Percentiles rank a stretch among this genome's conserved stretches.
phyloP scores from a whole-genome alignment of 2,797 vertebrate genomes.

The Geotria australis region DNA sequence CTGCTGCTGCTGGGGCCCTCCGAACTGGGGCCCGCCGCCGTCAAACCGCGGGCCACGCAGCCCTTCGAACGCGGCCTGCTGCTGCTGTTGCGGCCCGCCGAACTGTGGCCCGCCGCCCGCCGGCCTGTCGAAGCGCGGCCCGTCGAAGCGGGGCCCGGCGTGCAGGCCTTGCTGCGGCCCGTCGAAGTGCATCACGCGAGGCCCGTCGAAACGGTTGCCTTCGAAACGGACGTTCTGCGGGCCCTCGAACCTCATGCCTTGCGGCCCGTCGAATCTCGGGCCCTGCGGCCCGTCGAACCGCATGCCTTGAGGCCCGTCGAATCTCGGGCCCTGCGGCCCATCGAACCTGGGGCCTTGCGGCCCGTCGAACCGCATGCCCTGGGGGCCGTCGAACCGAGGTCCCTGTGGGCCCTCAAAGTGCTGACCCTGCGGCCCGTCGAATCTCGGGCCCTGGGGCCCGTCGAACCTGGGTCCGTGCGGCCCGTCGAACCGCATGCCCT shows the following conservation, averaged over 20 bases:
- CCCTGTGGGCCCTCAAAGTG: slow-evolving; percentile 30
- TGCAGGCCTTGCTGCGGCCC: too few relatives aligned
- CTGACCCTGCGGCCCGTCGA: slow-evolving; percentile 20
- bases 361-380: slow-evolving; percentile 26
- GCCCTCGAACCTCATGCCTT: slow-evolving; percentile 23
- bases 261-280: slow-evolving; percentile 27
- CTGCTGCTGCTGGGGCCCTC: too few relatives aligned
- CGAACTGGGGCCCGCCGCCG: too few relatives aligned
- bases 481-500: too few relatives aligned
- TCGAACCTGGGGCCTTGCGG: slow-evolving; percentile 19
- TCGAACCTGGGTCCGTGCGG: too few relatives aligned
- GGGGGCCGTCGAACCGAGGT: slow-evolving; percentile 9
- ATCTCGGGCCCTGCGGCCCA: slow-evolving; percentile 14
- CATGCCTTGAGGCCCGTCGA: slow-evolving; percentile 4
- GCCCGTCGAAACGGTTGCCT: too few relatives aligned
- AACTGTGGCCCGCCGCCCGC: slow-evolving; percentile 2
- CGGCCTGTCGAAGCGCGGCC: slow-evolving; percentile 22
- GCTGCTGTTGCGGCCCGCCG: too few relatives aligned
- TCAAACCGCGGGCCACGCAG: too few relatives aligned
- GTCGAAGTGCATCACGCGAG: too few relatives aligned
- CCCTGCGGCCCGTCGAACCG: slow-evolving; percentile 25
- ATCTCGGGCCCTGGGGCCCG: slow-evolving; percentile 3
- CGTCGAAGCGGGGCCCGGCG: slow-evolving; percentile 28
- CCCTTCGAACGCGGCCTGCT: too few relatives aligned
- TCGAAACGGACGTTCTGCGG: slow-evolving; percentile 5